Base-by-base conservation (phyloP, 2,797 vertebrate genomes). In the Hozukius guyotensis region DNA sequence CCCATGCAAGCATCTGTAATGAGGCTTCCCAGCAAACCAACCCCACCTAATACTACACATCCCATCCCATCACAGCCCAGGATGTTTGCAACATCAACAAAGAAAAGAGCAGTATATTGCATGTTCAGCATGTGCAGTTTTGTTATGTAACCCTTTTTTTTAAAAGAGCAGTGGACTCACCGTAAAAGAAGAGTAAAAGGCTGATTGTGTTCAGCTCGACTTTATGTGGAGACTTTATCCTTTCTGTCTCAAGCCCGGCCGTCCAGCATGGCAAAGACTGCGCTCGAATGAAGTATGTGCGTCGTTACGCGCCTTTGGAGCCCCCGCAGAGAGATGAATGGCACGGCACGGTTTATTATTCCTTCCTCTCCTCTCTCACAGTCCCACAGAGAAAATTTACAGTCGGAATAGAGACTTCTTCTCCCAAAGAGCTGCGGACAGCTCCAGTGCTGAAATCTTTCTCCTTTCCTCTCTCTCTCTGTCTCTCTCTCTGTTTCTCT, bases 371-470 rank as follows among this genome's bases (percentile, higher is more conserved):
- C 62, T 29, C 36, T 29, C 60, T 75, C 77, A 27, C 59, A 22
- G 82, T 75, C 80, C 81, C 79, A 42, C 65, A 8, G 68, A 75
- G 78, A 61, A 46, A 22, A 72, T 72, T 53, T 59, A 83, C 75
- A 83, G 31, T 61, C 70, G 72, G 74, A 67, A 76, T 11, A 71
- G 27, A 75, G 73, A 82, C 36, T 83, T 85, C 75, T 78, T 74
- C 75, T 74, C 75, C 42, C 42, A 46, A 78, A 69, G 81, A 84
- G 73, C 70, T 27, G 78, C 34, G 87, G 94, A 96, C 95, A 96
- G 96, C 94, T 94, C 95, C 95, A 62, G 96, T 96, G 92, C 96
- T 96, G 96, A 96, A 95, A 89, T 89, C 57, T 66, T 9, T 16
- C 18, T 52, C 4, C 29, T n/a, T 24, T 8, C 16, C 18, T 57